Conservation (phyloP, 1,140 invertebrate species). For the Drosophila parabipectinata region DNA sequence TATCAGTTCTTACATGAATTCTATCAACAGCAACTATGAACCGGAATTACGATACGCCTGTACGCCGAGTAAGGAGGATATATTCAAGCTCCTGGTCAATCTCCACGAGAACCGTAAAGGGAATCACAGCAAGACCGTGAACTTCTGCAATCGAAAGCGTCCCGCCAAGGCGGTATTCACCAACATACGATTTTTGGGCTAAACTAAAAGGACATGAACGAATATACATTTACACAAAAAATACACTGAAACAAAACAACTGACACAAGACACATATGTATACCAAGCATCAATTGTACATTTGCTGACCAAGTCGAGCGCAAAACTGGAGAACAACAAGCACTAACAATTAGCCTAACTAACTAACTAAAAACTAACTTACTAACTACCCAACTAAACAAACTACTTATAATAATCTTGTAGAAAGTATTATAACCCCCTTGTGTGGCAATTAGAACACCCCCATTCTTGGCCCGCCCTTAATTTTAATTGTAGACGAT, state of each 20-base stretch:
- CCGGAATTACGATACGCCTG: slow-evolving; percentile 86
- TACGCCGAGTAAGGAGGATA: slow-evolving; percentile 86
- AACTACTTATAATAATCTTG: slow-evolving; percentile 16
- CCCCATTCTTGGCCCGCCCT: neutral
- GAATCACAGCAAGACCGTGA: slow-evolving; percentile 85
- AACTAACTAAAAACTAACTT: slow-evolving; percentile 9
- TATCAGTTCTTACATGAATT: slow-evolving; percentile 83
- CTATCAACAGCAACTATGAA: slow-evolving; percentile 85
- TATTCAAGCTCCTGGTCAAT: slow-evolving; percentile 86
- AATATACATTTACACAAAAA: slow-evolving; percentile 6
- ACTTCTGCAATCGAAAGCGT: slow-evolving; percentile 87
- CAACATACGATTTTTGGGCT: slow-evolving; percentile 87
- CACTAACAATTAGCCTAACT: slow-evolving; percentile 69
- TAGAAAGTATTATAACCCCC: slow-evolving; percentile 9
- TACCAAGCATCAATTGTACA: slow-evolving; percentile 80
- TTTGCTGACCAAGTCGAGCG: slow-evolving; percentile 72
- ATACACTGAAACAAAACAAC: slow-evolving; percentile 16
- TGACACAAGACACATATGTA: slow-evolving; percentile 60
- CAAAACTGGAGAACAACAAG: slow-evolving; percentile 69
- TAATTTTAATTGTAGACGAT: slow-evolving; percentile 52
- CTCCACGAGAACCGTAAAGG: slow-evolving; percentile 86
- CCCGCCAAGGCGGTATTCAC: slow-evolving; percentile 86
- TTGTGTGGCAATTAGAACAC: neutral
- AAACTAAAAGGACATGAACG: slow-evolving; percentile 22
- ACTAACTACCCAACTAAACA: slow-evolving; percentile 1